phyloP scores from a whole-genome alignment of 2,113 vertebrate genomes.

The Xyliphius kryptos region DNA sequence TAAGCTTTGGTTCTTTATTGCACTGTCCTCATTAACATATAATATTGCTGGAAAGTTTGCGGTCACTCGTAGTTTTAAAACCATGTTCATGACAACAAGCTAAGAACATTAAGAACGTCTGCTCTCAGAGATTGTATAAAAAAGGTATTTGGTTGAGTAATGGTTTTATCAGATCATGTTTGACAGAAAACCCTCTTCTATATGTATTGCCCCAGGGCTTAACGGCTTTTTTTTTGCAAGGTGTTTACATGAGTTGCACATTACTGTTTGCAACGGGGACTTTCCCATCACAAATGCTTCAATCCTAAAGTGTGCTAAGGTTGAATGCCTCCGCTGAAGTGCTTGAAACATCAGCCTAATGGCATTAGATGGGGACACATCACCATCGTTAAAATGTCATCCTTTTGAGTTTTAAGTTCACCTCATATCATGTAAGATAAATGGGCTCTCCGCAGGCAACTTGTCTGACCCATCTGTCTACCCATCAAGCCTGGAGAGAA shows the following conservation, averaged over 20 bases:
- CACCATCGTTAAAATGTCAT: slow-evolving; percentile 25
- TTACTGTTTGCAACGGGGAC: slow-evolving; percentile 25
- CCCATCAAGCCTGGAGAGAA: slow-evolving; percentile 24
- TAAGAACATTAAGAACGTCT: too few species aligned
- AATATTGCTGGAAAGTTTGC: too few species aligned
- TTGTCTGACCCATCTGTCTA: slow-evolving; percentile 35
- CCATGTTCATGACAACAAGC: too few species aligned
- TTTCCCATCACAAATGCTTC: slow-evolving; percentile 4
- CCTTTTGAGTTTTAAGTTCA: slow-evolving; percentile 36
- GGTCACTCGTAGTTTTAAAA: too few species aligned
- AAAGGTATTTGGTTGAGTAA: slow-evolving; percentile 20
- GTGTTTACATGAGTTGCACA: slow-evolving; percentile 27
- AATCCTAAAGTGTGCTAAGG: slow-evolving; percentile 6
- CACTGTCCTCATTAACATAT: too few species aligned
- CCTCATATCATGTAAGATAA: slow-evolving; percentile 42
- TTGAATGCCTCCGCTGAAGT: slow-evolving; percentile 16
- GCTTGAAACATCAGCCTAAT: slow-evolving; percentile 20
- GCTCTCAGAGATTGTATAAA: too few species aligned
- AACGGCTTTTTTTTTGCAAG: slow-evolving; percentile 17
- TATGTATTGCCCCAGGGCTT: slow-evolving; percentile 16
- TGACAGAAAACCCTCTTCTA: slow-evolving; percentile 15
- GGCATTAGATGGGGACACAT: slow-evolving; percentile 7
- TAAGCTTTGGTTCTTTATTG: too few species aligned
- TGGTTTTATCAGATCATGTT: slow-evolving; percentile 7
- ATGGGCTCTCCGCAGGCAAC: slow-evolving; percentile 36